Evolutionary conservation across 2,888 invertebrate species (phyloP).

Genomic region (Sarcophaga carnaria): DNA sequence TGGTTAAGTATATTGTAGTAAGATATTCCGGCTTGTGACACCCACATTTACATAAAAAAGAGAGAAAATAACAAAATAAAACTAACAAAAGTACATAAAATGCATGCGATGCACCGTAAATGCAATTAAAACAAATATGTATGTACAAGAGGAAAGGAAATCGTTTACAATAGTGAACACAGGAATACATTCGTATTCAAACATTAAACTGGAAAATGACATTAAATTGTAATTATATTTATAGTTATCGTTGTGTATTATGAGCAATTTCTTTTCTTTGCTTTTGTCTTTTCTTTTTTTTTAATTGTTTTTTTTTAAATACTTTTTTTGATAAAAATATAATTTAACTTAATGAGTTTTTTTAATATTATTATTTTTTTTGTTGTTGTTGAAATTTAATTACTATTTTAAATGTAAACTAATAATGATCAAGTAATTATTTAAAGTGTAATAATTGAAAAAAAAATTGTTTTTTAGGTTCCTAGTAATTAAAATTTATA

Average conservation of each 20-base stretch:
- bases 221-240: conserved; percentile 67
- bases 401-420: too few relatives aligned
- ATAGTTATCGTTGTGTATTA: conserved; percentile 36
- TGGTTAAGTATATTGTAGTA: not conserved
- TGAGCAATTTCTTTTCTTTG: conserved; percentile 14
- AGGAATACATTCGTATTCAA: conserved; percentile 11
- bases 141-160: not conserved
- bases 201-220: conserved; percentile 56
- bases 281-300: not conserved
- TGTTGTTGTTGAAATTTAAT: not conserved
- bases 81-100: not conserved
- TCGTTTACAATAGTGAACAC: not conserved
- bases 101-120: not conserved
- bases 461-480: too few relatives aligned
- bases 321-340: conserved; percentile 49
- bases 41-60: not conserved
- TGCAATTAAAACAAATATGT: not conserved
- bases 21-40: not conserved
- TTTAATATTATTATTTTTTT: conserved; percentile 13
- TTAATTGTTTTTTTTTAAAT: not conserved
- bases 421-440: too few relatives aligned
- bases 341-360: conserved; percentile 63
- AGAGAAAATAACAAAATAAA: not conserved
- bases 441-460: too few relatives aligned
- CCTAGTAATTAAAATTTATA: too few relatives aligned